A percentile compares a stretch with the other conserved stretches of the same genome.
Evolutionary conservation across 1,140 invertebrate species (phyloP).

Genomic region (Pectinophora gossypiella): DNA sequence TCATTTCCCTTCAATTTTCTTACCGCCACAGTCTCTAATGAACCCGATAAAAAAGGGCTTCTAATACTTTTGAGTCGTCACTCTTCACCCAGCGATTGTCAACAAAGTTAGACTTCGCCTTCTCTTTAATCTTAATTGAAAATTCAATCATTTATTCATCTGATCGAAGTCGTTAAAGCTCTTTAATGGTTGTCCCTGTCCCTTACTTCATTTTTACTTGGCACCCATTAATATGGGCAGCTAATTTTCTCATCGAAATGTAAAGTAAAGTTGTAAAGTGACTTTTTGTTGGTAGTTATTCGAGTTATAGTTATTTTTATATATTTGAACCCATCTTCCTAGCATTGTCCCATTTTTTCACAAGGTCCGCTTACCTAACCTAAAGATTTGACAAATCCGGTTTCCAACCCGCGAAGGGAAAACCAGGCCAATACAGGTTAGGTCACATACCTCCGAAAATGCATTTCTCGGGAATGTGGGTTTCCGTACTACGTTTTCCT

Average conservation of each 20-base stretch:
- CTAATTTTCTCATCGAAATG: conserved; percentile 47
- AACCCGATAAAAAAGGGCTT: neutral
- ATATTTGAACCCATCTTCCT: no score
- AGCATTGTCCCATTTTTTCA: no score
- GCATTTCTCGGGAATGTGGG: no score
- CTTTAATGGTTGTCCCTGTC: conserved; percentile 54
- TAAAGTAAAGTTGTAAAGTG: neutral
- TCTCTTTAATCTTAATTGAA: conserved; percentile 68
- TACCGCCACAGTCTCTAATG: neutral
- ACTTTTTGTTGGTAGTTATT: no score
- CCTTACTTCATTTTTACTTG: conserved; percentile 55
- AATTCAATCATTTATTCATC: conserved; percentile 73
- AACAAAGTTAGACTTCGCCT: conserved; percentile 56
- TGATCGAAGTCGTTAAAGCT: conserved; percentile 62
- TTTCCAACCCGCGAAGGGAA: no score
- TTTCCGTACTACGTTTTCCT: no score
- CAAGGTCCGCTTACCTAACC: no score
- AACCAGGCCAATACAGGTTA: no score
- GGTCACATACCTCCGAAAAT: no score
- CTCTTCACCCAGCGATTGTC: conserved; percentile 45
- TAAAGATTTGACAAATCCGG: no score
- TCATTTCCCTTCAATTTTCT: no score
- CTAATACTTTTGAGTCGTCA: conserved; percentile 32
- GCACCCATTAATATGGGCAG: conserved; percentile 46
- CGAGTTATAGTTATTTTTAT: no score